Evolutionary conservation across 2,113 vertebrate genomes (phyloP), one percentile per base, ranked within the genome.

Genomic region (Leptocoma aspasia): DNA sequence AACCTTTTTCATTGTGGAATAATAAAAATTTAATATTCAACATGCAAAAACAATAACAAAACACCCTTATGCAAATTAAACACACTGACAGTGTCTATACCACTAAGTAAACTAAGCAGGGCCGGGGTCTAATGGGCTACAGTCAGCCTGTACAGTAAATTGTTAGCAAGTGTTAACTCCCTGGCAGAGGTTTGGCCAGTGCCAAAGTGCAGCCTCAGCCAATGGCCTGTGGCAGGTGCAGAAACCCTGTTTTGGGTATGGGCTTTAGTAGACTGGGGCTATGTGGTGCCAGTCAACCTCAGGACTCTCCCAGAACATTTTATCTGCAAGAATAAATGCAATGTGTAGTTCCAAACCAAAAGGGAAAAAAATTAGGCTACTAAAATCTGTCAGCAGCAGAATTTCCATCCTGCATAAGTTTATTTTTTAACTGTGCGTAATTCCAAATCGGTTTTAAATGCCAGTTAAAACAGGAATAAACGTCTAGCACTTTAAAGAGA

Each of bases 401-500:
- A 90, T 90, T 96, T 89, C 49, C 22, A 71, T 87, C 57, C 92
- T 75, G 52, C 52, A 71, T 30, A 60, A 22, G 14, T 76, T 89
- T 95, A 49, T 71, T 88, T 94, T 96, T 89, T 75, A 92, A 71
- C 52, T 5, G 53, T 53, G 31, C 87, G 64, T 72, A 63, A 89
- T 96, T 95, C 41, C 31, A 89, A 92, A 92, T 95, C 7, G 1
- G 85, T 69, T 94, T 65, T 95, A 94, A 68, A 64, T 95, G 78
- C 79, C 59, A 89, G 19, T 91, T 96, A 75, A 93, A 91, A 39
- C 11, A 89, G 47, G 95, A 96, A 94, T 93, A 77, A 72, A 45
- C 70, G 64, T 44, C 83, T 90, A 86, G 28, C 0, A 0, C 31
- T 91, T 94, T 93, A 41, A 93, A 93, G 71, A 73, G 91, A 59